Evolutionary conservation across 2,797 vertebrate genomes (phyloP).

Genomic region (Hydrophis major): DNA sequence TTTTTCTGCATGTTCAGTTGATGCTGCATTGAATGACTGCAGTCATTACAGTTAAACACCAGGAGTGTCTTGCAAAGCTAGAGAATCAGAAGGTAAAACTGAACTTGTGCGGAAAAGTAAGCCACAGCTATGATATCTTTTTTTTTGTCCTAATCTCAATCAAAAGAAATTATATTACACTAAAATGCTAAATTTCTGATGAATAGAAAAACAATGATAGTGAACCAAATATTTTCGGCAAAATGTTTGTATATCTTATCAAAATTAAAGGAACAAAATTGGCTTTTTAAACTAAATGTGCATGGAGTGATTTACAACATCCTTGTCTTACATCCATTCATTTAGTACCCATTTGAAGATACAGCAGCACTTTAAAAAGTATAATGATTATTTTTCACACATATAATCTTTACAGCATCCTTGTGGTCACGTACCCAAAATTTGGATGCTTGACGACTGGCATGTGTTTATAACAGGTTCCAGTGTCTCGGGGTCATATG

Average conservation of each 20-base stretch:
- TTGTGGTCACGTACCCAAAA: not conserved
- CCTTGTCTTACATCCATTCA: not conserved
- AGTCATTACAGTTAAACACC: conserved; percentile 56
- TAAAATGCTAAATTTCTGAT: conserved; percentile 38
- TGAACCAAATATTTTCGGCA: not conserved
- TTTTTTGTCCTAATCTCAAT: conserved; percentile 37
- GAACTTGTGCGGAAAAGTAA: conserved; percentile 49
- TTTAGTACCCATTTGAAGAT: not conserved
- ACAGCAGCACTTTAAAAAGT: not conserved
- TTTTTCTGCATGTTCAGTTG: conserved; percentile 68
- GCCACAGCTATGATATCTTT: conserved; percentile 48
- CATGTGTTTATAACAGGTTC: not conserved
- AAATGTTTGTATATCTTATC: not conserved
- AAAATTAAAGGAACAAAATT: not conserved
- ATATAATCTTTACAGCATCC: not conserved
- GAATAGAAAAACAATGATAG: not conserved
- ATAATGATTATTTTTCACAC: not conserved
- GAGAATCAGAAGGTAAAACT: conserved; percentile 54
- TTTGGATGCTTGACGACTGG: not conserved
- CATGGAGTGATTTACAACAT: not conserved
- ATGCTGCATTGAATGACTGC: conserved; percentile 52
- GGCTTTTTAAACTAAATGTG: not conserved
- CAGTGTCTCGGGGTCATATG: not conserved
- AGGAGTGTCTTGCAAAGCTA: conserved; percentile 51
- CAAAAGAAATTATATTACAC: conserved; percentile 30